Evolutionary conservation across 1,140 invertebrate genomes (phyloP).

Genomic region (Cydia fagiglandana): DNA sequence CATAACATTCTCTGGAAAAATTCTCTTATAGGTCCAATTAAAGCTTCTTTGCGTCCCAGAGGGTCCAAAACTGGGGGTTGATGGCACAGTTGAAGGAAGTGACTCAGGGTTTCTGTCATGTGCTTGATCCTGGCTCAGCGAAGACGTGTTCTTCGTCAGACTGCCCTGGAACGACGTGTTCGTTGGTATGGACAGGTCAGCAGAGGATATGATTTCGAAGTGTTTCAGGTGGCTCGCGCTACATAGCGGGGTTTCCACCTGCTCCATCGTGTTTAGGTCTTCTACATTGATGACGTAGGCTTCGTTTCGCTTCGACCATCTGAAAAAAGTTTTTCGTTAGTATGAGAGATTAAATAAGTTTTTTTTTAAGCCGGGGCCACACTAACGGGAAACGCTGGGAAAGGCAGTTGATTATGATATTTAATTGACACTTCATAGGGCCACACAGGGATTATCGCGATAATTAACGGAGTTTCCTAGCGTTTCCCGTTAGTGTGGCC

Average conservation of each 20-base stretch:
- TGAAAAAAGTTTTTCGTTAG: constrained; percentile 39
- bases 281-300: constrained; percentile 67
- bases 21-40: constrained; percentile 64
- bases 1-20: constrained; percentile 49
- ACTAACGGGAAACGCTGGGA: too few relatives aligned
- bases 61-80: constrained; percentile 52
- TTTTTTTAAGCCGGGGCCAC: too few relatives aligned
- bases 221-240: constrained; percentile 65
- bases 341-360: too few relatives aligned
- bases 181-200: constrained; percentile 51
- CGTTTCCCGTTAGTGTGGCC: too few relatives aligned
- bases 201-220: constrained; percentile 63
- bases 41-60: constrained; percentile 61
- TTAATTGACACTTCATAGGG: too few relatives aligned
- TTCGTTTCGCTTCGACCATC: constrained; percentile 66
- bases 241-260: constrained; percentile 74
- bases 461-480: too few relatives aligned
- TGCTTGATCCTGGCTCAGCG: constrained; percentile 53
- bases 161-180: constrained; percentile 40
- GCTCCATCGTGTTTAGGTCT: constrained; percentile 64
- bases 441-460: too few relatives aligned
- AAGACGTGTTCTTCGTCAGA: constrained; percentile 50
- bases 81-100: constrained; percentile 53
- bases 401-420: too few relatives aligned
- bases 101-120: constrained; percentile 51